Conservation (phyloP, 2,113 vertebrate genomes). For the Perca fluviatilis region DNA sequence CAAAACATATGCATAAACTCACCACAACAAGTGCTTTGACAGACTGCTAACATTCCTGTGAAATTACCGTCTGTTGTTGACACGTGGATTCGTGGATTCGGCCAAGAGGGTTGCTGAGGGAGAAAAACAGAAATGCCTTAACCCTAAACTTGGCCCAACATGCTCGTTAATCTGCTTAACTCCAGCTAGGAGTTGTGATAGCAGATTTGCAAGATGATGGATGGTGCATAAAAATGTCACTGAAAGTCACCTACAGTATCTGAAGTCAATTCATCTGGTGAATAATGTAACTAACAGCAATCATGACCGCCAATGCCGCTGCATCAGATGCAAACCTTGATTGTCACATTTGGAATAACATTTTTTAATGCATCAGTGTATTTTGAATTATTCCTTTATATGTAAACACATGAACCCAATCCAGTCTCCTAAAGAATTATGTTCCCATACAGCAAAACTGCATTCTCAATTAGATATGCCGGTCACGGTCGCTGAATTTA, state of each 20-base stretch:
- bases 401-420: too few species aligned
- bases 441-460: too few species aligned
- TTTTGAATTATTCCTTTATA: too few species aligned
- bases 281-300: background rate
- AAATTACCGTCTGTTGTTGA: slow-evolving; percentile 35
- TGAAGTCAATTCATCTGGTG: background rate
- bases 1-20: slow-evolving; percentile 42
- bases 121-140: slow-evolving; percentile 22
- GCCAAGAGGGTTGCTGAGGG: background rate
- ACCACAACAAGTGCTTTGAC: slow-evolving; percentile 24
- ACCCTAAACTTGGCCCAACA: slow-evolving; percentile 28
- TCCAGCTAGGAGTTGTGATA: background rate
- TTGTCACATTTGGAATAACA: too few species aligned
- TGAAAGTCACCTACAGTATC: background rate
- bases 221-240: background rate
- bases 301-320: too few species aligned
- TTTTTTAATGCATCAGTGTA: too few species aligned
- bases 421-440: too few species aligned
- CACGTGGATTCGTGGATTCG: too few species aligned
- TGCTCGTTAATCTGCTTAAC: slow-evolving; percentile 18
- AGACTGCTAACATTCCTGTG: slow-evolving; percentile 22
- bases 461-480: too few species aligned
- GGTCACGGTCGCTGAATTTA: too few species aligned
- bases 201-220: background rate
- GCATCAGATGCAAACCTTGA: too few species aligned